phyloP scores from a whole-genome alignment of 1,140 invertebrate species.

The Pseudobourletiella spinata region DNA sequence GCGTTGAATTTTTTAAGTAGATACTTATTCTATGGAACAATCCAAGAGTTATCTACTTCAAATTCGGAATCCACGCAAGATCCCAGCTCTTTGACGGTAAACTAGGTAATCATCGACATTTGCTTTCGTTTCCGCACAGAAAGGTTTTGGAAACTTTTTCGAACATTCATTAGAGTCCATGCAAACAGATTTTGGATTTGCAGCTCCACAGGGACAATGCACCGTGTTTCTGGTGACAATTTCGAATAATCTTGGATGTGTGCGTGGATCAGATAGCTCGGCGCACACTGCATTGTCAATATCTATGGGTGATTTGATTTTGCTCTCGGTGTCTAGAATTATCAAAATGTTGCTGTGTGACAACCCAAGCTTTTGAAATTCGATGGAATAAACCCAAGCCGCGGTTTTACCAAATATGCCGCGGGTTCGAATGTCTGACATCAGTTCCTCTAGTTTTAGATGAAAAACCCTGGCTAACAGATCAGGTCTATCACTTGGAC shows the following conservation, averaged over 20 bases:
- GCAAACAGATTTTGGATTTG: constrained; percentile 31
- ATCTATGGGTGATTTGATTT: constrained; percentile 20
- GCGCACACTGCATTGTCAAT: constrained; percentile 35
- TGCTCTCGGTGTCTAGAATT: constrained; percentile 31
- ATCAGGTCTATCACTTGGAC: constrained; percentile 39
- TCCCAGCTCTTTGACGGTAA: not conserved
- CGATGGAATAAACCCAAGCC: constrained; percentile 40
- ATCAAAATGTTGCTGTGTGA: constrained; percentile 25
- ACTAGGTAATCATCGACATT: constrained; percentile 12
- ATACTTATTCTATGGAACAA: constrained; percentile 47
- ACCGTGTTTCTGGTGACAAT: constrained; percentile 23
- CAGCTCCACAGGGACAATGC: constrained; percentile 37
- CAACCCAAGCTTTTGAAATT: not conserved
- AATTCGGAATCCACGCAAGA: not conserved
- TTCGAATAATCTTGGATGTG: constrained; percentile 16
- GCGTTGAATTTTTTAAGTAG: constrained; percentile 45
- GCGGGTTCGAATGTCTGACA: constrained; percentile 41
- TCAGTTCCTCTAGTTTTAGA: constrained; percentile 44
- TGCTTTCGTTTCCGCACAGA: constrained; percentile 4
- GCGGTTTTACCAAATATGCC: constrained; percentile 38
- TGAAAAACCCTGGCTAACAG: constrained; percentile 45
- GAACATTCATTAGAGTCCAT: constrained; percentile 31
- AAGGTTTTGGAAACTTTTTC: constrained; percentile 23
- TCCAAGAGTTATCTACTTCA: constrained; percentile 43
- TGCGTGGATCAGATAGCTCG: constrained; percentile 34